phyloP scores from a whole-genome alignment of 2,113 vertebrate species.

The Oxygymnocypris stewartii region DNA sequence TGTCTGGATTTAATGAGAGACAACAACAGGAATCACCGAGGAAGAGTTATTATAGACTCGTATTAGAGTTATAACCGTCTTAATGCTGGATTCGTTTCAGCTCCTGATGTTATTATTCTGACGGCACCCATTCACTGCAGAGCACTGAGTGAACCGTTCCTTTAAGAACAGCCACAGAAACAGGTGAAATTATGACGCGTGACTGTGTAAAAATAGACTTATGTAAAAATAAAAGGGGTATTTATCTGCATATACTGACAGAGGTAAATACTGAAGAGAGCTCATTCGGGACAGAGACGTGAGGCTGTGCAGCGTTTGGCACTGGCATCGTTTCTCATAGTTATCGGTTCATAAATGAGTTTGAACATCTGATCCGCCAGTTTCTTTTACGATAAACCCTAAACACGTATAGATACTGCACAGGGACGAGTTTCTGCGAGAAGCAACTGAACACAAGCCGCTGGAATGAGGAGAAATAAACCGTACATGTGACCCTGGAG shows the following conservation, averaged over 20 bases:
- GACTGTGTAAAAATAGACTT: constrained; percentile 77
- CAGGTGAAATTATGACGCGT: constrained; percentile 51
- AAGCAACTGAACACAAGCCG: constrained; percentile 7
- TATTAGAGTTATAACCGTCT: too few species aligned
- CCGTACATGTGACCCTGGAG: too few species aligned
- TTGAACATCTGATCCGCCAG: constrained; percentile 37
- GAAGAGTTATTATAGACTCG: too few species aligned
- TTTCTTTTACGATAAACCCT: background rate
- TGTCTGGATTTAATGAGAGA: too few species aligned
- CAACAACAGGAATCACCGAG: too few species aligned
- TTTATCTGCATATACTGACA: constrained; percentile 36
- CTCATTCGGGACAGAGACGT: background rate
- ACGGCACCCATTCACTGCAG: too few species aligned
- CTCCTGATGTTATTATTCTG: too few species aligned
- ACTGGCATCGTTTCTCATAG: constrained; percentile 69
- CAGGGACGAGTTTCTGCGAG: background rate
- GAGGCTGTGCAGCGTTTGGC: constrained; percentile 70
- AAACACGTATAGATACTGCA: background rate
- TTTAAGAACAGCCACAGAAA: constrained; percentile 71
- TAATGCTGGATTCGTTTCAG: too few species aligned
- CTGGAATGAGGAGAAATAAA: constrained; percentile 36
- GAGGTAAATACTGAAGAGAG: constrained; percentile 76
- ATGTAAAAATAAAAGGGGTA: constrained; percentile 70
- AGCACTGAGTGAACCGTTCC: too few species aligned
- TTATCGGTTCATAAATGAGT: background rate